Evolutionary conservation across 2,797 vertebrate species (phyloP), one percentile per base, ranked within the genome.

Genomic region (Silurus aristotelis): DNA sequence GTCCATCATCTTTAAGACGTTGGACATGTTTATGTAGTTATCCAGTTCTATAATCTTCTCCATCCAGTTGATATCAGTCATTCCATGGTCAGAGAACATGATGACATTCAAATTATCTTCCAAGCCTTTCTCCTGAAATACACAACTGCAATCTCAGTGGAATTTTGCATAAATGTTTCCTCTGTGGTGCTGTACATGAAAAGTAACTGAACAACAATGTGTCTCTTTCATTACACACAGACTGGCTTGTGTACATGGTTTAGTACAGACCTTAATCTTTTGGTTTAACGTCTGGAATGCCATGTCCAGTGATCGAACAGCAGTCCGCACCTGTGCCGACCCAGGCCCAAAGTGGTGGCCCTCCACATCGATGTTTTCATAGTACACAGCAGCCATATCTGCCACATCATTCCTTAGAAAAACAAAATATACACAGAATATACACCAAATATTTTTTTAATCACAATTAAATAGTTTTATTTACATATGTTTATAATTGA

Each of bases 41-140:
- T 94, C 93, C 87, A 99, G 91, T 87, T 99, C 97, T 3, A 99
- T 98, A 79, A 99, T 94, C 92, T 96, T 97, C 82, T 99, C 95
- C 85, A 93, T 94, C 98, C 97, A 99, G 76, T 94, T 92, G 87
- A 99, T 93, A 56, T 96, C 95, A 0, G 97, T 98, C 98, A 99
- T 99, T 0, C 98, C 98, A 0, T 99, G 98, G 89, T 99, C 97
- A 0, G 98, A 99, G 92, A 99, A 99, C 20, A 99, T 84, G 76
- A 99, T 80, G 82, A 99, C 91, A 0, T 99, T 97, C 87, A 99
- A 25, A 8, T 95, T 67, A 13, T 96, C 88, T 81, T 88, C 91
- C 92, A 99, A 92, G 9, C 91, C 91, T 85, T 92, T 95, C 43
- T 95, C 96, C 98, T 99, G 93, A 80, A 91, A 88, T 90, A 46